Base-by-base conservation (phyloP, 1,140 invertebrate species). In the Drosophila athabasca region DNA sequence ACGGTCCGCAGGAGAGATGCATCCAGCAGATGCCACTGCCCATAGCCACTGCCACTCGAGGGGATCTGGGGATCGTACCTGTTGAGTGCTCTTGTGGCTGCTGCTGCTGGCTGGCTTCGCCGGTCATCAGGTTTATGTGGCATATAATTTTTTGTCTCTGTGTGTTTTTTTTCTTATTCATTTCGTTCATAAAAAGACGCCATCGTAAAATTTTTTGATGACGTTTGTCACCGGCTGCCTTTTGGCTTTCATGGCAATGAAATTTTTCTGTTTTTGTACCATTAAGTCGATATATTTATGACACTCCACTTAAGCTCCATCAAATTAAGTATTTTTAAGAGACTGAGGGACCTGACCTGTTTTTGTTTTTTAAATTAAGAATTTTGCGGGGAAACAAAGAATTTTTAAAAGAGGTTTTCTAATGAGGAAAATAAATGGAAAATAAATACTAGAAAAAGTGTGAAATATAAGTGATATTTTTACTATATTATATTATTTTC, bases 41-140 rank as follows among this genome's bases (percentile, higher is more conserved):
- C n/a, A 24, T 4, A 15, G 65, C 24, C 11, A 9, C n/a, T 29
- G 46, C 48, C 41, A 8, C 46, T 26, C 45, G 17, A 6, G 31
- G 45, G n/a, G 57, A 44, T 60, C n/a, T 48, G 62, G 66, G 62
- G 24, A 68, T 53, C 39, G 15, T 82, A 82, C 79, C 69, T 78
- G 79, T 60, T 54, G 60, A 50, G 45, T 29, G 11, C 62, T 26
- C 39, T 8, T 54, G 35, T 35, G 46, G 26, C 26, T 61, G 52
- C 48, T 61, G 52, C 48, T 62, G 66, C 39, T 46, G 64, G 26
- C 49, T 49, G 49, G 49, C 65, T 76, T 73, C 50, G 52, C 39
- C 65, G 72, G 80, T 84, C 80, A 79, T 83, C 80, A 79, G 81
- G 70, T 84, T 83, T 83, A 83, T 83, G 79, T 83, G 76, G 80